These are phyloP conservation scores for Bombus pyrosoma DNA, from an alignment of 1,140 invertebrate genomes.

Conservation along the genomic window DNA sequence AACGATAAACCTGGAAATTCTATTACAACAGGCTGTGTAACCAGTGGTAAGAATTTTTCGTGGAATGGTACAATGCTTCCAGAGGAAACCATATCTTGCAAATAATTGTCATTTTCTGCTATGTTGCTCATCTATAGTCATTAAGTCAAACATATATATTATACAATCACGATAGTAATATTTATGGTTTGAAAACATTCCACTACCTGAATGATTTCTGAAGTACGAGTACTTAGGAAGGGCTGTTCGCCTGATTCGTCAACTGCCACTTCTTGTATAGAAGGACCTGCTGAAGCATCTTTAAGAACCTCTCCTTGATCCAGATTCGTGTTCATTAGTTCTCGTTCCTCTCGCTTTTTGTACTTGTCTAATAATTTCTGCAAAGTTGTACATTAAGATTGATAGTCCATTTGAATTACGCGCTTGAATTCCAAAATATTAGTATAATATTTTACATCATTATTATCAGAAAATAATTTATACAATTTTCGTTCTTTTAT, in stretches of 20 bases:
- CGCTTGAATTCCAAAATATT: not conserved
- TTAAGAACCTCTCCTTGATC: constrained; percentile 30
- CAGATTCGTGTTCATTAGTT: constrained; percentile 42
- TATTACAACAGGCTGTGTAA: constrained; percentile 9
- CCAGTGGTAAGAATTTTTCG: not conserved
- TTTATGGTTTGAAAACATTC: too few species aligned
- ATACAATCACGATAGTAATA: not conserved
- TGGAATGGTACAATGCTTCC: not conserved
- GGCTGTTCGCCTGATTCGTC: not conserved
- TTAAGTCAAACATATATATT: not conserved
- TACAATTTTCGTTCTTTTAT: not conserved
- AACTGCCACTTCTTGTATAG: not conserved
- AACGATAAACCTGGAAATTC: constrained; percentile 28
- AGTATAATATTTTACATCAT: not conserved
- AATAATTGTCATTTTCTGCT: not conserved
- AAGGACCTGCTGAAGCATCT: constrained; percentile 26
- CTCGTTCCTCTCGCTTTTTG: constrained; percentile 5
- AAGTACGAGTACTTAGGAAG: constrained; percentile 8
- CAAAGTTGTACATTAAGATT: not conserved
- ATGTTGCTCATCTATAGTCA: not conserved
- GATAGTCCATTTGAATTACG: not conserved
- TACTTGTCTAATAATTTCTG: constrained; percentile 34
- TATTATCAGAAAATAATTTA: not conserved
- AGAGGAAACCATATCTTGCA: not conserved
- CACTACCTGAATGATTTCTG: constrained; percentile 30